phyloP scores from a whole-genome alignment of 2,888 invertebrate species.

The Seladonia tumulorum region DNA sequence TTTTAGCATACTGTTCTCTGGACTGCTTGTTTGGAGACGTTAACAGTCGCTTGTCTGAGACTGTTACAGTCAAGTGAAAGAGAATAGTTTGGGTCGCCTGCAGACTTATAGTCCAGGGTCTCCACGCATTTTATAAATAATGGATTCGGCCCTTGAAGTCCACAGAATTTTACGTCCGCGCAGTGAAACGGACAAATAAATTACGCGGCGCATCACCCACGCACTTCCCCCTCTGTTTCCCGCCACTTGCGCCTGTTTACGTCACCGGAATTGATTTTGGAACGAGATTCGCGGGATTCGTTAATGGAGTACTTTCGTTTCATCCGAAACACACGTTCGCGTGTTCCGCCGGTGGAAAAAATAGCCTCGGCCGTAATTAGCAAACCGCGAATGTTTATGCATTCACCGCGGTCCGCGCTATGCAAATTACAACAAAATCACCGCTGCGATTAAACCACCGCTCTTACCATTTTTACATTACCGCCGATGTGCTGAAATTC shows the following conservation, averaged over 20 bases:
- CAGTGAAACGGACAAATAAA: conserved; percentile 49
- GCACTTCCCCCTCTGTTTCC: no score
- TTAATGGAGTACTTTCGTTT: conserved; percentile 15
- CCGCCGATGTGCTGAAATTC: neutral
- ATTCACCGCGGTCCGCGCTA: neutral
- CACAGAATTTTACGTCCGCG: conserved; percentile 1
- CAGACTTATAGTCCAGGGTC: no score
- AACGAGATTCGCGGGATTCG: conserved; percentile 11
- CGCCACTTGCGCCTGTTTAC: conserved; percentile 10
- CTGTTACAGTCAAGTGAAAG: no score
- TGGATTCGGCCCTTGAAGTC: conserved; percentile 21
- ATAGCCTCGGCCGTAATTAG: neutral
- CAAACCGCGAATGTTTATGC: neutral
- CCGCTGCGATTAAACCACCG: neutral
- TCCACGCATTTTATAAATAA: conserved; percentile 50
- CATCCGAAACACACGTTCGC: neutral
- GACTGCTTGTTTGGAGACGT: no score
- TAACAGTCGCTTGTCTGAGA: no score
- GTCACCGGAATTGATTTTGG: conserved; percentile 48
- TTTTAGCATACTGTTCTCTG: no score
- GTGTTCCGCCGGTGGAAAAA: neutral
- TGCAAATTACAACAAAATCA: neutral
- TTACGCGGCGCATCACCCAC: neutral
- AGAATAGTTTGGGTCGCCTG: no score
- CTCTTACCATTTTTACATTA: neutral